Evolutionary conservation across 2,888 invertebrate species (phyloP).

Genomic region (Drosophila heteroneura): DNA sequence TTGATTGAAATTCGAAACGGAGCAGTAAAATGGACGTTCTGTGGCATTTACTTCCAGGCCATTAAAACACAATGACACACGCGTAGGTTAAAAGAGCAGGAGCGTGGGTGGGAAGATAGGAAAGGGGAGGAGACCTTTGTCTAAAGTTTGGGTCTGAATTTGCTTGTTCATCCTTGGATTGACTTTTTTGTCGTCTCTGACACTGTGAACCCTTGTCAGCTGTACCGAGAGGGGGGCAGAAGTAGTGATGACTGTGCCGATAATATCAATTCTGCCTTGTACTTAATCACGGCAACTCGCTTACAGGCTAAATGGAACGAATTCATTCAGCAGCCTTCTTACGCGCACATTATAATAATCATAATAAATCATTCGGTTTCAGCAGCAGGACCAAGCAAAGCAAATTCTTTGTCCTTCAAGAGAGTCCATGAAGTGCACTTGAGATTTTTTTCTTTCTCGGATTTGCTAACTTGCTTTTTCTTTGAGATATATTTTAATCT

Average conservation of each 20-base stretch:
- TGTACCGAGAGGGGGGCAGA: not conserved
- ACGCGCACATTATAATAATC: conserved; percentile 56
- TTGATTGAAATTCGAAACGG: conserved; percentile 54
- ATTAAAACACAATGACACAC: conserved; percentile 57
- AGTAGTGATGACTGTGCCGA: conserved; percentile 41
- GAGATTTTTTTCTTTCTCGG: not conserved
- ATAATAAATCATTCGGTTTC: conserved; percentile 67
- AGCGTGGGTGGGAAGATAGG: not conserved
- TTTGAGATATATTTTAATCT: not conserved
- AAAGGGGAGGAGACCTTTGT: conserved; percentile 40
- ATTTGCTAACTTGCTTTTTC: not conserved
- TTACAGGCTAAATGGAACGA: conserved; percentile 25
- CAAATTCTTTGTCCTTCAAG: not conserved
- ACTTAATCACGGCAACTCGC: conserved; percentile 44
- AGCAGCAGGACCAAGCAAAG: conserved; percentile 6
- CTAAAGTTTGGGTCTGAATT: conserved; percentile 43
- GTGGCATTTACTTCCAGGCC: conserved; percentile 55
- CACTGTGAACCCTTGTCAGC: conserved; percentile 60
- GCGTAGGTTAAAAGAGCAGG: conserved; percentile 13
- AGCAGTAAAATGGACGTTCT: conserved; percentile 30
- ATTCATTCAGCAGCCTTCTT: conserved; percentile 37
- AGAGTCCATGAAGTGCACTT: conserved; percentile 1
- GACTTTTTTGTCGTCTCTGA: conserved; percentile 55
- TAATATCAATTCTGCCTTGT: conserved; percentile 51
- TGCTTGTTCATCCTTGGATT: conserved; percentile 46